A percentile compares a stretch with the other conserved stretches of the same genome.
phyloP scores from a whole-genome alignment of 2,888 invertebrate genomes.

The Polydrusus tereticollis region DNA sequence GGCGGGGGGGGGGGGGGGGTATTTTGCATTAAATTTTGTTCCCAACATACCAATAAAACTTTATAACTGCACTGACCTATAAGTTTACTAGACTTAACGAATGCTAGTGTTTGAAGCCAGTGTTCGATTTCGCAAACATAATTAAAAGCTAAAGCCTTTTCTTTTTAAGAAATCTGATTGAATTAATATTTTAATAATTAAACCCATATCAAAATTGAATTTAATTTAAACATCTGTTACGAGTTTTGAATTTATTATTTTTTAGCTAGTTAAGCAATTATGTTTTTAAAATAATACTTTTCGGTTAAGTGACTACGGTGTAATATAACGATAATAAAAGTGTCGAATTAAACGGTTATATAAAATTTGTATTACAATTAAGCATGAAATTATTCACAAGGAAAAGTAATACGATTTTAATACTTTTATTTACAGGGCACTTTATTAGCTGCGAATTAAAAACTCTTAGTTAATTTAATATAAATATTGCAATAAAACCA shows the following conservation, averaged over 20 bases:
- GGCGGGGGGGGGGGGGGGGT: no score
- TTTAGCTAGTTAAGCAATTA: neutral
- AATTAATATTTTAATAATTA: no score
- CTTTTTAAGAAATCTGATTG: no score
- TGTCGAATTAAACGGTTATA: neutral
- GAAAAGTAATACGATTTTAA: neutral
- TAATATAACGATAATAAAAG: neutral
- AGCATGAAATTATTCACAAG: conserved; percentile 10
- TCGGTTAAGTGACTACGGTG: neutral
- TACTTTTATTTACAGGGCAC: neutral
- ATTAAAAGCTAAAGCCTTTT: no score
- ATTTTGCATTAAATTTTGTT: no score
- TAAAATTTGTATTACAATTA: neutral
- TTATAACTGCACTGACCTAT: no score
- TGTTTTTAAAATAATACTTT: neutral
- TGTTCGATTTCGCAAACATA: no score
- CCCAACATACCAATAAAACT: no score
- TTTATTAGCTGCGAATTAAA: neutral
- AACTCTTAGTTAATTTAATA: neutral
- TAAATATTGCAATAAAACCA: neutral
- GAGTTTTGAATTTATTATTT: neutral
- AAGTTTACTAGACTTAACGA: no score
- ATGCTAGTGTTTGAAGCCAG: no score
- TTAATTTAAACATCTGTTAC: neutral
- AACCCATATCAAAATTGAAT: no score